These are phyloP conservation scores for Peromyscus eremicus DNA, from an alignment of 2,797 vertebrate species.

Conservation along the genomic window DNA sequence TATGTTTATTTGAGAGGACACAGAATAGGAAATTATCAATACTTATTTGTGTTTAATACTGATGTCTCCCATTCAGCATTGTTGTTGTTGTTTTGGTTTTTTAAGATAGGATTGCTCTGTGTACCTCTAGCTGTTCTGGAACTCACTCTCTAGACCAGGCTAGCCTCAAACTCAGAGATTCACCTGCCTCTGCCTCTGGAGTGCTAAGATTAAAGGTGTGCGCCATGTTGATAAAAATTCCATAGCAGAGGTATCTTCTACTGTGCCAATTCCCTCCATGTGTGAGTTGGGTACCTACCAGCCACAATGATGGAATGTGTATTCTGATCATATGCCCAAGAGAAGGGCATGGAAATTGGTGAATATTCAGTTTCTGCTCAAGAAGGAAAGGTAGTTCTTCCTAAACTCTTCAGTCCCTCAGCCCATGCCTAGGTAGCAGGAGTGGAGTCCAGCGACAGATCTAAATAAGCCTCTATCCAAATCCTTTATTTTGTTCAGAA, in stretches of 20 bases:
- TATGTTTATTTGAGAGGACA: slow-evolving; percentile 55
- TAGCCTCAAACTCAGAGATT: background rate
- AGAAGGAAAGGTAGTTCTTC: background rate
- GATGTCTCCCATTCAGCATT: background rate
- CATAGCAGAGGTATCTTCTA: background rate
- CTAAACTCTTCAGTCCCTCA: background rate
- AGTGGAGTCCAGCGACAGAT: background rate
- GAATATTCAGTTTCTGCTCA: background rate
- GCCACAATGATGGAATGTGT: background rate
- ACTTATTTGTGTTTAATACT: slow-evolving; percentile 34
- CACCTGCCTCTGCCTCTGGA: background rate
- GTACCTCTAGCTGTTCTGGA: background rate
- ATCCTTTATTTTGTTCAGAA: background rate
- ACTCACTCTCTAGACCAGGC: background rate
- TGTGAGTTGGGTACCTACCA: background rate
- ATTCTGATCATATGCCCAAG: background rate
- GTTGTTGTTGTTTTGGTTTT: background rate
- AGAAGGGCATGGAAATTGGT: background rate
- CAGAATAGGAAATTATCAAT: slow-evolving; percentile 52
- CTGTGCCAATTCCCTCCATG: background rate
- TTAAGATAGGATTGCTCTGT: background rate
- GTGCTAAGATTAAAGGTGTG: background rate
- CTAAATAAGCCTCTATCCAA: background rate
- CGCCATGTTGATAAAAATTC: slow-evolving; percentile 5
- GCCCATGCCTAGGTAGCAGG: background rate